Evolutionary conservation across 92 coral and sea anemone species (phyloP), one percentile per base, ranked within the genome.

Genomic region (Meandrina meandrites): DNA sequence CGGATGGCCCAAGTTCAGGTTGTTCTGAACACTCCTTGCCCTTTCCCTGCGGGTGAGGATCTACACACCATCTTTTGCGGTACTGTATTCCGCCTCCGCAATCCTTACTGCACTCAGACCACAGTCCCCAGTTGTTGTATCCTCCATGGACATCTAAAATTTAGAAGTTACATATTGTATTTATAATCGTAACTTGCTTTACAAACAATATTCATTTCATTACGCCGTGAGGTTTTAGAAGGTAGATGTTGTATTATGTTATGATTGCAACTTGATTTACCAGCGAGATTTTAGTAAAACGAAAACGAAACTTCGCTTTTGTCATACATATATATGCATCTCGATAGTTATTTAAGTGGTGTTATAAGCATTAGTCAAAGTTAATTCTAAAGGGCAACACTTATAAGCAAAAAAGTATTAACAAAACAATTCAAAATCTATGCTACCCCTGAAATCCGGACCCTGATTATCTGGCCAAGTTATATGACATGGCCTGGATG

Each of bases 31-130:
- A 66, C 24, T 66, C 71, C 71, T 66, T 66, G 9, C 71, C 71
- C 18, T 66, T 27, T 28, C 71, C 71, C 15, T 66, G 71, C 31
- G 71, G 71, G 34, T 66, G 71, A 10, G 71, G 71, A 66, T 66
- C 34, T 66, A 66, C 71, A 28, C 71, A 66, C 71, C 71, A 66
- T 30, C 71, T 27, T 11, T 28, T 66, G 71, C 71, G 71, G 35
- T 66, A 66, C 71, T 66, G 71, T 66, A 27, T 4, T 66, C 71
- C 71, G 10, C 34, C 71, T 28, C 71, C 71, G 8, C 71, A 66
- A 27, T 66, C 71, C 71, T 66, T 66, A 35, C 16, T 66, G 71
- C 71, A 66, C 34, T 27, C 71, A 66, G 71, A 66, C 71, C 71
- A 66, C 34, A 66, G 34, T 66, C 71, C 71, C 71, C 71, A 66